Evolutionary conservation across 2,797 vertebrate genomes (phyloP), one percentile per base, ranked within the genome.

Genomic region (Rhinophrynus dorsalis): DNA sequence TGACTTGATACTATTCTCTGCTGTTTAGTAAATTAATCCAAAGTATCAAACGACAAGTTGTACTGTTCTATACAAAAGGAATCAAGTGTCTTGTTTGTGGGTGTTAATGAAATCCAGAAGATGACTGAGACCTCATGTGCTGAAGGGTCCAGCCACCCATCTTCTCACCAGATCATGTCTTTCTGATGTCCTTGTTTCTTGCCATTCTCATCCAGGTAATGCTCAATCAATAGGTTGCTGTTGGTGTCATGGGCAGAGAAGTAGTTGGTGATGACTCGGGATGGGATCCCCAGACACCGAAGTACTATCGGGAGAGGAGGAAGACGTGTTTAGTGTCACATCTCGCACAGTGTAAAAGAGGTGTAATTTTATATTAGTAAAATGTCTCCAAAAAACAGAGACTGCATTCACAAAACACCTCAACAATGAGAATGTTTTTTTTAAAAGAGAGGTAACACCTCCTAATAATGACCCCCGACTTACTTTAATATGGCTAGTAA

Each of bases 231-330:
- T 79, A 99, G 85, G 86, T 99, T 94, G 71, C 86, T 85, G 17
- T 98, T 98, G 70, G 82, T 90, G 81, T 99, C 96, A 0, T 99
- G 97, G 75, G 96, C 96, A 0, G 96, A 98, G 65, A 84, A 38
- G 76, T 86, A 99, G 87, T 98, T 99, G 78, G 96, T 99, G 65
- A 97, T 76, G 1, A 98, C 92, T 0, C 97, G 81, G 65, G 89
- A 91, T 47, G 97, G 95, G 61, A 97, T 84, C 0, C 97, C 97
- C 7, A 98, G 83, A 32, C 94, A 94, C 58, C 97, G 85, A 78
- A 93, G 89, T 78, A 99, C 97, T 97, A 77, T 0, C n/a, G 11
- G 77, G 10, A 17, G 3, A 20, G 21, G 8, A 56, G 12, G 1
- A 13, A 18, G 6, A 12, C 21, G 9, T 3, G 20, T 2, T 48